Evolutionary conservation across 2,113 vertebrate genomes (phyloP).

Genomic region (Gymnobelideus leadbeateri): DNA sequence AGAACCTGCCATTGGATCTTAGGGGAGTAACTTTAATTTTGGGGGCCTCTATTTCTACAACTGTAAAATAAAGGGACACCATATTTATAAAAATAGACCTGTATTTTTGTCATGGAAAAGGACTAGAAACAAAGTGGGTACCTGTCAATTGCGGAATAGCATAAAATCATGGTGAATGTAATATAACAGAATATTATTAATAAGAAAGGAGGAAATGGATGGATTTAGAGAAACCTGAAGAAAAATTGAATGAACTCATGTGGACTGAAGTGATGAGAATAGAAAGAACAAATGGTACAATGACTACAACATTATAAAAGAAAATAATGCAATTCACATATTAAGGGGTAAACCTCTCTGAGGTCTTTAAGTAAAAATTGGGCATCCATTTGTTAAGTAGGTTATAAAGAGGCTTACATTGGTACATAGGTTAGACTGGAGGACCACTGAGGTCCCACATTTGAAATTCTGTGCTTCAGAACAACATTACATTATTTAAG

Average conservation of each 20-base stretch:
- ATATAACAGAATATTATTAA: not conserved
- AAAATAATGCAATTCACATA: not conserved
- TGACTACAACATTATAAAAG: not conserved
- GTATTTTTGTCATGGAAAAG: not conserved
- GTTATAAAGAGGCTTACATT: not conserved
- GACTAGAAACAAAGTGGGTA: not conserved
- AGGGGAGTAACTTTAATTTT: not conserved
- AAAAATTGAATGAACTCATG: not conserved
- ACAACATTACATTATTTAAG: not conserved
- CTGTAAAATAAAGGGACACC: not conserved
- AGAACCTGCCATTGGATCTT: not conserved
- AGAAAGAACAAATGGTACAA: not conserved
- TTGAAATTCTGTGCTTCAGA: not conserved
- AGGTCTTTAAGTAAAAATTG: not conserved
- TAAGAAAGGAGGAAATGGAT: not conserved
- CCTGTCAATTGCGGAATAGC: not conserved
- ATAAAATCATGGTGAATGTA: not conserved
- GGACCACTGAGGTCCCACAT: not conserved
- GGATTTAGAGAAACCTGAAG: not conserved
- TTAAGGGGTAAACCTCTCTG: not conserved
- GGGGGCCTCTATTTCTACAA: not conserved
- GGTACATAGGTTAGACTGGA: not conserved
- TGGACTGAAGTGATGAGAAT: not conserved
- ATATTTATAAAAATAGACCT: not conserved
- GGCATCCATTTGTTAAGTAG: not conserved